phyloP scores from a whole-genome alignment of 2,888 invertebrate species.

The Mythimna impura region DNA sequence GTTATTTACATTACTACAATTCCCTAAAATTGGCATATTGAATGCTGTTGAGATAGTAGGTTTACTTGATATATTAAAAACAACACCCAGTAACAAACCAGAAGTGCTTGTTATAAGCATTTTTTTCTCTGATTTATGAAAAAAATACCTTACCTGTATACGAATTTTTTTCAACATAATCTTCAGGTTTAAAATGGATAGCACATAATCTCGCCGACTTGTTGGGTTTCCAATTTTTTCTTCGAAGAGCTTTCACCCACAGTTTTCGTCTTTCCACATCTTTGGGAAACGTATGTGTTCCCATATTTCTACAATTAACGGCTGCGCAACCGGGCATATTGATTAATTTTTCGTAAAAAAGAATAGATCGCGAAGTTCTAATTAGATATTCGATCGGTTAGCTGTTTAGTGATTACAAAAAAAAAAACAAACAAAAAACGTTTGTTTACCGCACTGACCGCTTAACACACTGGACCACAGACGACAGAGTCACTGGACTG shows the following conservation, averaged over 20 bases:
- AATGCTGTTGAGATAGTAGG: neutral
- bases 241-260: slow-evolving; percentile 28
- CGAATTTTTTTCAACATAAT: slow-evolving; percentile 6
- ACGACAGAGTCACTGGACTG: too few relatives aligned
- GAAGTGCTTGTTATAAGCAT: too few relatives aligned
- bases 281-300: slow-evolving; percentile 25
- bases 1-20: neutral
- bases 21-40: neutral
- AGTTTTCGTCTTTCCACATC: slow-evolving; percentile 18
- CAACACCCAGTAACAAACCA: neutral
- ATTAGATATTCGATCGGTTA: neutral
- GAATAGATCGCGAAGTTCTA: neutral
- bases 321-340: slow-evolving; percentile 21
- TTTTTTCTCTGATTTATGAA: neutral
- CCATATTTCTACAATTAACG: slow-evolving; percentile 26
- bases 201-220: slow-evolving; percentile 16
- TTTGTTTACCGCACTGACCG: neutral
- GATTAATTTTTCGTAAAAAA: neutral
- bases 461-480: too few relatives aligned
- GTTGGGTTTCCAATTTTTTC: slow-evolving; percentile 12
- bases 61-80: neutral
- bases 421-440: neutral
- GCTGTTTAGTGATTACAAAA: neutral
- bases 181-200: slow-evolving; percentile 21
- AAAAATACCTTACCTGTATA: slow-evolving; percentile 14